Evolutionary conservation across 1,140 invertebrate species (phyloP).

Genomic region (Drosophila teissieri): DNA sequence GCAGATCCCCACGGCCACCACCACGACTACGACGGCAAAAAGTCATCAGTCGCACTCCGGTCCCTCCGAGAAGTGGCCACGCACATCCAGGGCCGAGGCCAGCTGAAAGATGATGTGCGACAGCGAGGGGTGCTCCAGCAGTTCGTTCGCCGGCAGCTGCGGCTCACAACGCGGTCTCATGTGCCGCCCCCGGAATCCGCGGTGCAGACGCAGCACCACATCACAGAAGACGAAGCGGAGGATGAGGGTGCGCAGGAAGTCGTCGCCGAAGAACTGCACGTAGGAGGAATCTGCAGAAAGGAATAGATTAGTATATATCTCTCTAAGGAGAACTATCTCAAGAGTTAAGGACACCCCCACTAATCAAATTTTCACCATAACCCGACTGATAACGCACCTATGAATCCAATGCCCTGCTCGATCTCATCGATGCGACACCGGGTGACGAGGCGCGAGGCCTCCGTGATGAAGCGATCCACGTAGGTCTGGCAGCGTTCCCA

Average conservation of each 20-base stretch:
- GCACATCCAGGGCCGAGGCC: constrained; percentile 92
- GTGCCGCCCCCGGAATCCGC: constrained; percentile 91
- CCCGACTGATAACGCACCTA: constrained; percentile 53
- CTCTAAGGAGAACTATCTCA: no score
- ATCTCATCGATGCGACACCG: constrained; percentile 93
- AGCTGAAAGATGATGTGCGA: constrained; percentile 93
- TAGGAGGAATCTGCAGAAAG: constrained; percentile 90
- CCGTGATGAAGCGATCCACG: constrained; percentile 95
- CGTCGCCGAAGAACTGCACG: constrained; percentile 96
- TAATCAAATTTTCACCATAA: no score
- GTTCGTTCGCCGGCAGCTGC: constrained; percentile 93
- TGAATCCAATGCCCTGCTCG: constrained; percentile 84
- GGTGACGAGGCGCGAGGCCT: constrained; percentile 93
- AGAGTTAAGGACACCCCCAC: no score
- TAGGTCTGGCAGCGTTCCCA: constrained; percentile 96
- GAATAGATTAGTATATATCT: no score
- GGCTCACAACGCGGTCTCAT: constrained; percentile 94
- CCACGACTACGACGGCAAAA: constrained; percentile 63
- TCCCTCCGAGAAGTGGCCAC: constrained; percentile 89
- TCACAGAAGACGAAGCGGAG: constrained; percentile 97
- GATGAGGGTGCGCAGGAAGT: constrained; percentile 94
- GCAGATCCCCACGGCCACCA: constrained; percentile 39
- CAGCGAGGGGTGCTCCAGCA: constrained; percentile 94
- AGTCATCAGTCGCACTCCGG: constrained; percentile 89
- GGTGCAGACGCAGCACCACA: constrained; percentile 93